phyloP scores from a whole-genome alignment of 92 coral and sea anemone species.

The Heteractis magnifica region DNA sequence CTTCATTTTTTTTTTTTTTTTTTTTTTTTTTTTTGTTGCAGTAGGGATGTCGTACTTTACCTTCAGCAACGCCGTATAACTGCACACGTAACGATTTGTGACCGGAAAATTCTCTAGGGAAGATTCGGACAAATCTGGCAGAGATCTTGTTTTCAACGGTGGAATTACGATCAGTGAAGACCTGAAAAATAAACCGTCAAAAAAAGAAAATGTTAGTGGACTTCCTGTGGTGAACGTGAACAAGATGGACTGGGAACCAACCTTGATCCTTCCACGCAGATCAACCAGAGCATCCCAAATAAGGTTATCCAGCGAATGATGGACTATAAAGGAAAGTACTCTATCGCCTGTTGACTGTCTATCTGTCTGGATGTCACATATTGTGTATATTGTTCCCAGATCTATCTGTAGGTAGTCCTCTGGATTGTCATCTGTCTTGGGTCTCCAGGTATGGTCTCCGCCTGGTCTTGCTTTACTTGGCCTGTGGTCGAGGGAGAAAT shows the following conservation, averaged over 20 bases:
- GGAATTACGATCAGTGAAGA: not conserved
- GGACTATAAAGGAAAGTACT: not conserved
- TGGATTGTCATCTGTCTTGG: not conserved
- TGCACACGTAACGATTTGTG: slow-evolving; percentile 4
- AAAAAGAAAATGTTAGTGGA: not conserved
- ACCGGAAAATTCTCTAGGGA: not conserved
- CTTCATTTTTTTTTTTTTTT: not conserved
- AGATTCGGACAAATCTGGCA: not conserved
- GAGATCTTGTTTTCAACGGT: not conserved
- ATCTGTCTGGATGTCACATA: slow-evolving; percentile 6
- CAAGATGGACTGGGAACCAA: not conserved
- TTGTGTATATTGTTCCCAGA: slow-evolving; percentile 8
- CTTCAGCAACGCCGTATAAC: not conserved
- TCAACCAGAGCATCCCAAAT: not conserved
- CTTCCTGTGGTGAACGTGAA: not conserved
- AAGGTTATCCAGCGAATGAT: not conserved
- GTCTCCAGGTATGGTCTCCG: not conserved
- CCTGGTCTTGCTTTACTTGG: slow-evolving; percentile 8
- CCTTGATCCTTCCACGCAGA: not conserved
- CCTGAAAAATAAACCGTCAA: not conserved
- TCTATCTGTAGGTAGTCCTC: slow-evolving; percentile 23
- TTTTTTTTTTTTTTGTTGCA: no score
- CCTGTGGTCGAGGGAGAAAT: not conserved
- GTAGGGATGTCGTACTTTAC: not conserved
- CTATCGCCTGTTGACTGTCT: not conserved